Percentiles rank a stretch among this genome's conserved stretches.
phyloP scores from a whole-genome alignment of 2,797 vertebrate species.

The Peromyscus aztecus region DNA sequence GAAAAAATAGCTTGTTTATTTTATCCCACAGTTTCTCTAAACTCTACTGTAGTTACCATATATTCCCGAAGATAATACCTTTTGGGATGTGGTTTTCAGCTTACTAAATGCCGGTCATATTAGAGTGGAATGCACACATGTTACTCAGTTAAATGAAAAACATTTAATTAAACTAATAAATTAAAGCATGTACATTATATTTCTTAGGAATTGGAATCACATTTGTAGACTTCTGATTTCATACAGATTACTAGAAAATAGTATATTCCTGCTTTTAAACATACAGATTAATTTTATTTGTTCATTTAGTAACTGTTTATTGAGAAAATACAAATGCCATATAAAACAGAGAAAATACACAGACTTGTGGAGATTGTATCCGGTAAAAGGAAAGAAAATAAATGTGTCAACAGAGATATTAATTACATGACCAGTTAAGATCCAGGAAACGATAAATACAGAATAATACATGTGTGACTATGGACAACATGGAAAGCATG shows the following conservation, averaged over 20 bases:
- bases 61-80: background rate
- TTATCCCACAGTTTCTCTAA: background rate
- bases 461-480: background rate
- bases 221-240: background rate
- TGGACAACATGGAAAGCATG: background rate
- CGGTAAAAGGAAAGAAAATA: background rate
- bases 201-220: background rate
- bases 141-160: background rate
- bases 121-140: background rate
- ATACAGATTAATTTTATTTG: background rate
- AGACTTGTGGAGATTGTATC: background rate
- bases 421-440: constrained; percentile 2
- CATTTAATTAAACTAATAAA: background rate
- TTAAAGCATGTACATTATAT: background rate
- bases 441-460: background rate
- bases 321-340: background rate
- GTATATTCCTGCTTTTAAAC: background rate
- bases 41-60: background rate
- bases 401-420: background rate
- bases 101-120: background rate
- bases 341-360: background rate
- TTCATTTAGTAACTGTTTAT: constrained; percentile 8
- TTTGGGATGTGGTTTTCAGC: background rate
- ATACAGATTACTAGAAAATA: background rate
- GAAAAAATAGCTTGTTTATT: background rate